A percentile compares a stretch with the other conserved stretches of the same genome.
phyloP scores from a whole-genome alignment of 2,888 invertebrate species.

The Hoplodrina blanda region DNA sequence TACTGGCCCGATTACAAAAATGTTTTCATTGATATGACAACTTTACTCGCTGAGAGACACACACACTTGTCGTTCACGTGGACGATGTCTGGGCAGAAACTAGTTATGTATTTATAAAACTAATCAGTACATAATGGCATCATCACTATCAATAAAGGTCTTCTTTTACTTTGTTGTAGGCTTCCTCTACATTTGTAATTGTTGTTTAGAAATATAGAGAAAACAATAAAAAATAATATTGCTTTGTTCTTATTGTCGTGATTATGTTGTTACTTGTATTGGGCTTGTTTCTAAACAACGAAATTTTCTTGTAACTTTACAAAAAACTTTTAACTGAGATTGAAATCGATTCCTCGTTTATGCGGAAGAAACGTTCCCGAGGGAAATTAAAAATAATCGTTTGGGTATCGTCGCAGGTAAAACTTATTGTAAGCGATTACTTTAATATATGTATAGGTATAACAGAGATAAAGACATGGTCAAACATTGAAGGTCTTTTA shows the following conservation, averaged over 20 bases:
- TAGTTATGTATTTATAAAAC: no score
- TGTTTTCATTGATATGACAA: no score
- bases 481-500: conserved; percentile 17
- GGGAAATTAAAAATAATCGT: conserved; percentile 66
- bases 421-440: conserved; percentile 38
- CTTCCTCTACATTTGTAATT: no score
- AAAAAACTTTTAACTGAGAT: conserved; percentile 58
- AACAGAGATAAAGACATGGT: conserved; percentile 23
- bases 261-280: conserved; percentile 11
- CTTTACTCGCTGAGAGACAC: no score
- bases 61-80: no score
- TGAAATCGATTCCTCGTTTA: conserved; percentile 62
- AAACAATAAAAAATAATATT: no score
- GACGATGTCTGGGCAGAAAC: no score
- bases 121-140: no score
- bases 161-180: no score
- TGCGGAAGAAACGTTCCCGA: conserved; percentile 56
- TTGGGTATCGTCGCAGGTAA: conserved; percentile 52
- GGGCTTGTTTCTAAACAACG: conserved; percentile 28
- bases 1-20: no score
- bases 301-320: conserved; percentile 55
- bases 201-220: no score
- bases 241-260: background rate
- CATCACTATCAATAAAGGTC: no score
- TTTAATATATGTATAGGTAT: conserved; percentile 39